phyloP scores from a whole-genome alignment of 2,113 vertebrate species.

The Anseranas semipalmata region DNA sequence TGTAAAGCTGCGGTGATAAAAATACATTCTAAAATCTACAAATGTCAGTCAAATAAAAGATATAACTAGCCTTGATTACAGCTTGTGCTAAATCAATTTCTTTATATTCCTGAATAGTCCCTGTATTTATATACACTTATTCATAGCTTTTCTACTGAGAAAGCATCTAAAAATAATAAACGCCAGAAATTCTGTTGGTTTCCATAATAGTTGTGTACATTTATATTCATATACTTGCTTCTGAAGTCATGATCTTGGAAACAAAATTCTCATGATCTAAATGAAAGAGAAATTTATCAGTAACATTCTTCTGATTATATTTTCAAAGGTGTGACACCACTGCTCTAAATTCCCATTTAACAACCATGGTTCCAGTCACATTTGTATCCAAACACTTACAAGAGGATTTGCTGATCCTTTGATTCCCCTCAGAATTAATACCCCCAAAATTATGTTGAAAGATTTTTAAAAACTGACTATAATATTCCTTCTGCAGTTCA shows the following conservation, averaged over 20 bases:
- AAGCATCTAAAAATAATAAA: background rate
- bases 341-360: background rate
- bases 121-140: background rate
- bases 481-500: background rate
- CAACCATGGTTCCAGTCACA: background rate
- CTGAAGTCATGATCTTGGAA: background rate
- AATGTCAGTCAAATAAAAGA: background rate
- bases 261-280: background rate
- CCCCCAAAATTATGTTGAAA: background rate
- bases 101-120: background rate
- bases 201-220: background rate
- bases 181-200: background rate
- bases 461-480: background rate
- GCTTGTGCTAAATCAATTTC: background rate
- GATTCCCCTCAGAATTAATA: background rate
- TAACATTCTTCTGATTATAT: background rate
- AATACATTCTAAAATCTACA: background rate
- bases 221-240: background rate
- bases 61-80: background rate
- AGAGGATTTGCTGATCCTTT: background rate
- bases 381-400: background rate
- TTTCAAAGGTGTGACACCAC: background rate
- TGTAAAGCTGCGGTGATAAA: background rate
- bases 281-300: background rate
- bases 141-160: background rate